A percentile compares a stretch with the other conserved stretches of the same genome.
These are phyloP conservation scores for Muricea muricata DNA, from an alignment of 92 coral and sea anemone species.

Conservation along the genomic window DNA sequence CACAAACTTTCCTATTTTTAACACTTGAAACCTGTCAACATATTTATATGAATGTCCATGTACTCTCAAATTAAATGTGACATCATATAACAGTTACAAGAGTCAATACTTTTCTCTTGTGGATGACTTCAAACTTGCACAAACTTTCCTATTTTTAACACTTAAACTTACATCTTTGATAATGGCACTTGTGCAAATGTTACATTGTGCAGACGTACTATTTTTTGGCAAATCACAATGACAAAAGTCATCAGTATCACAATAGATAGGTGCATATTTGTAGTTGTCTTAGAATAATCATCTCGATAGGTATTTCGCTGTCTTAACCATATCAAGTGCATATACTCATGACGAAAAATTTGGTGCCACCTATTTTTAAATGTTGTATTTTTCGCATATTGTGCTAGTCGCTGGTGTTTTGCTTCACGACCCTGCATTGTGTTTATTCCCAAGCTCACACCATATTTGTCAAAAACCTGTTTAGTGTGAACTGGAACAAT, in stretches of 20 bases:
- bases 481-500: constrained; percentile 74
- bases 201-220: constrained; percentile 13
- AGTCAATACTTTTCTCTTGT: not conserved
- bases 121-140: constrained; percentile 9
- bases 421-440: constrained; percentile 74
- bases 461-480: constrained; percentile 63
- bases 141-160: constrained; percentile 18
- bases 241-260: constrained; percentile 64
- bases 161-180: constrained; percentile 25
- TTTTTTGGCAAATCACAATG: constrained; percentile 47
- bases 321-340: constrained; percentile 69
- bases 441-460: constrained; percentile 66
- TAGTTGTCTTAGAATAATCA: constrained; percentile 53
- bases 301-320: constrained; percentile 66
- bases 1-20: too few species aligned
- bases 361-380: constrained; percentile 74
- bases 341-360: constrained; percentile 68
- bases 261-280: constrained; percentile 49
- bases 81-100: not conserved
- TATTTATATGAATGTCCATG: too few species aligned
- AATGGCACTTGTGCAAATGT: constrained; percentile 1
- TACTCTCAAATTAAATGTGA: not conserved
- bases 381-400: constrained; percentile 66
- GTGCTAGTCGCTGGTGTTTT: constrained; percentile 76
- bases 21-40: too few species aligned